Evolutionary conservation across 2,797 vertebrate genomes (phyloP), one percentile per base, ranked within the genome.

Genomic region (Neosilurus hyrtlii): DNA sequence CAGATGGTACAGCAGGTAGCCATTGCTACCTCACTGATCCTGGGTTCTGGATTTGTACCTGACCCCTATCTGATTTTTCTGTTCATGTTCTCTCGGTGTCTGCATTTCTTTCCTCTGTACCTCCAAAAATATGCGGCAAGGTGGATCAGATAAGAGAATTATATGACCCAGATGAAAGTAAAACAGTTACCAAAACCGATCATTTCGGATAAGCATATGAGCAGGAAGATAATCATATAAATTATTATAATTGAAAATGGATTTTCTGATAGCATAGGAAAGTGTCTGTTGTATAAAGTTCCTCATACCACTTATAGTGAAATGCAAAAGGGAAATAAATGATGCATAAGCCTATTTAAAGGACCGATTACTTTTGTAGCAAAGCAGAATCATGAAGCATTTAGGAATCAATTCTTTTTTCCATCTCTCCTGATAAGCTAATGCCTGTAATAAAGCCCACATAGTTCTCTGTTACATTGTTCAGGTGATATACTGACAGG

Each of bases 381-480:
- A 37, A 61, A 35, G 35, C 35, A 59, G 73, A 35, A 22, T 74
- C 26, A 0, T 61, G 73, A 59, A 37, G 56, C 20, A 3, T 61
- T 30, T 61, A 76, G 61, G 20, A 76, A 61, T 76, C 30, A 43
- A 76, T 77, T 24, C 0, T 77, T 62, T 76, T 76, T 76, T 62
- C 74, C 74, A 77, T 62, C 75, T 35, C 20, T 24, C 2, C 75
- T 24, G 75, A 49, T 24, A 5, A 59, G 73, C 26, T 75, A 75
- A 75, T 43, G 57, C 43, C 22, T 24, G 59, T 65, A 78, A 78
- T 78, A 66, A 51, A 56, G n/a, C 22, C 56, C 15, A 16, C 22
- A 26, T 20, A 43, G 52, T 37, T 59, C 26, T 74, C 54, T 1
- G 56, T 37, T 76, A 37, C 73, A 79, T 8, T 2, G 26, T 83